Base-by-base conservation (phyloP, 2,797 vertebrate genomes). In the Sebastes taczanowskii region DNA sequence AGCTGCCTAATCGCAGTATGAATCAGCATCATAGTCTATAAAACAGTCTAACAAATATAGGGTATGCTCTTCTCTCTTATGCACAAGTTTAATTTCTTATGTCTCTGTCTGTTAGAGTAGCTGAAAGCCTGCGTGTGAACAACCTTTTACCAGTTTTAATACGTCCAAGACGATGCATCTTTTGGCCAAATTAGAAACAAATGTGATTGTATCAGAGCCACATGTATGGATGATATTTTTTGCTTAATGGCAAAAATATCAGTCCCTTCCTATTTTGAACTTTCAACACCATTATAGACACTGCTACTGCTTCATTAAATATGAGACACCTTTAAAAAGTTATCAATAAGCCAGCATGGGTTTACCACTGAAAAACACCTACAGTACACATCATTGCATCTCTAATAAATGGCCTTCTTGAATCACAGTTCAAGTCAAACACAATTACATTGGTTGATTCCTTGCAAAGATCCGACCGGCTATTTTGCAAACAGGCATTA, bases 1-100 rank as follows among this genome's bases (percentile, higher is more conserved):
- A 91, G 80, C 81, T 87, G 88, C 67, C 68, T 86, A 76, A 91
- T 91, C 90, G 78, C 66, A 72, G 74, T 46, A 73, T 82, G 70
- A 90, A 92, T 86, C 79, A 84, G 63, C 74, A 80, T 81, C 70
- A 82, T 81, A 65, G 69, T 76, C 78, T 74, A 55, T 82, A 71
- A 80, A 90, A 77, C 53, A 68, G 35, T 80, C 71, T 5, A 74
- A 61, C 63, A 79, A 74, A 81, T 63, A 63, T 58, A 49, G 6
- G 18, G 60, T 49, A 61, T 68, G 23, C 22, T 29, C 35, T 46
- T 23, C 35, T 78, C 65, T 72, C 32, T 56, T 27, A 42, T 61
- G 65, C 67, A 81, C 10, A 79, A 62, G 38, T 78, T 35, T 25
- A 34, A 75, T 72, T 73, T 70, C 22, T 69, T 18, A 16, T 56